Evolutionary conservation across 64 coral and sea anemone species (phyloP).

Genomic region (Montipora sp.): DNA sequence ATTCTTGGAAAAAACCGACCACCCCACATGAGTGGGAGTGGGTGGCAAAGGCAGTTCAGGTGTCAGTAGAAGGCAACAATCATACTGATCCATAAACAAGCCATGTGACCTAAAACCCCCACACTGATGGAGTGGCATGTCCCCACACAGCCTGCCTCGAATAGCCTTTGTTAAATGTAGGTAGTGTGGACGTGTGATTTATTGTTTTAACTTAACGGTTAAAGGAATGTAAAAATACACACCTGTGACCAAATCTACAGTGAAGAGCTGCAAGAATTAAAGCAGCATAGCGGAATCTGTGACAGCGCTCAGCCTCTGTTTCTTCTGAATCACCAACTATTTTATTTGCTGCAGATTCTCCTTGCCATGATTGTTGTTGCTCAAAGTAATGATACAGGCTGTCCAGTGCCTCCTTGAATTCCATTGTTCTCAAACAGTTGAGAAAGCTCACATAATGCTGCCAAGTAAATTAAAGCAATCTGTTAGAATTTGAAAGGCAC

Average conservation of each 20-base stretch:
- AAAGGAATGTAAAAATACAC: neutral
- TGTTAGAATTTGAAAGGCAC: neutral
- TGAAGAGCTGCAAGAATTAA: conserved; percentile 89
- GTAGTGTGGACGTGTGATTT: too few relatives aligned
- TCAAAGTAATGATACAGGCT: conserved; percentile 98
- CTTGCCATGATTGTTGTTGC: conserved; percentile 80
- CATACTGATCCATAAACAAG: too few relatives aligned
- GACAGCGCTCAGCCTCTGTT: conserved; percentile 79
- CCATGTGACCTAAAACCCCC: too few relatives aligned
- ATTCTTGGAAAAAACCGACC: too few relatives aligned
- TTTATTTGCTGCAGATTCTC: conserved; percentile 2
- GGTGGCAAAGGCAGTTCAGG: too few relatives aligned
- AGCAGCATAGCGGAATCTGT: conserved; percentile 97
- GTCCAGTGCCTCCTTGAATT: conserved; percentile 83
- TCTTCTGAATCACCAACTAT: conserved; percentile 53
- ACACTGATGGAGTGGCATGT: too few relatives aligned
- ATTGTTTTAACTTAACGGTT: too few relatives aligned
- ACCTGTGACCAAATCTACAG: conserved; percentile 93
- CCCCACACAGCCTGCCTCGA: too few relatives aligned
- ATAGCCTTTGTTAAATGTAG: too few relatives aligned
- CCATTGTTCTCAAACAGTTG: conserved; percentile 79
- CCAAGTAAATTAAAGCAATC: neutral
- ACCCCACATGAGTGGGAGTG: too few relatives aligned
- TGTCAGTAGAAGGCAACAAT: too few relatives aligned
- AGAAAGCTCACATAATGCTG: conserved; percentile 92